phyloP scores from a whole-genome alignment of 1,140 invertebrate genomes.

The Sitophilus oryzae region DNA sequence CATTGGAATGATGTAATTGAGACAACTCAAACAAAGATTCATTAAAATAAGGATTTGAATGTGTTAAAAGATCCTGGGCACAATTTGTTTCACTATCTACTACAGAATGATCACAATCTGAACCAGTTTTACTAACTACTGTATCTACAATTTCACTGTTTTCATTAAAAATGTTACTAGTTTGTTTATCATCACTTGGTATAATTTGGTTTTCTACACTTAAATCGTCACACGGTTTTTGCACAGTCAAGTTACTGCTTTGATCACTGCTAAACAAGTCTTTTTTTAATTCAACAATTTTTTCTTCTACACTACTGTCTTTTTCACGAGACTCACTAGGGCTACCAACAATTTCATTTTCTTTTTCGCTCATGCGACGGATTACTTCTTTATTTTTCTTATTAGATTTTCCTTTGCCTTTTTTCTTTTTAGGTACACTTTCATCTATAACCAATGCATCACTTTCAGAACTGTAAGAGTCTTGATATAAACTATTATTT shows the following conservation, averaged over 20 bases:
- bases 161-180: conserved; percentile 7
- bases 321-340: conserved; percentile 2
- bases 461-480: conserved; percentile 39
- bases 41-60: conserved; percentile 42
- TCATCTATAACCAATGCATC: conserved; percentile 43
- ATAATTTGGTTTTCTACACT: neutral
- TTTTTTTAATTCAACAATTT: neutral
- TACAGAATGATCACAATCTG: conserved; percentile 7
- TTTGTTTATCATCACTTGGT: conserved; percentile 8
- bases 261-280: conserved; percentile 1
- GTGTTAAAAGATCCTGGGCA: conserved; percentile 20
- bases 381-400: conserved; percentile 22
- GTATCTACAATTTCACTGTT: neutral
- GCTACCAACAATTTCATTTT: conserved; percentile 4
- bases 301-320: neutral
- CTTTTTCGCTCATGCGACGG: conserved; percentile 9
- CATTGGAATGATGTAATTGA: conserved; percentile 27
- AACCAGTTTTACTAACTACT: conserved; percentile 6
- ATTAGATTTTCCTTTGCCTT: conserved; percentile 19
- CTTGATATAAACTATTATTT: conserved; percentile 21
- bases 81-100: conserved; percentile 16
- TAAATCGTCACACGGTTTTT: neutral
- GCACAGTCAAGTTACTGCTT: neutral
- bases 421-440: conserved; percentile 30
- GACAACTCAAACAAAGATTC: conserved; percentile 42